phyloP scores from a whole-genome alignment of 2,113 vertebrate genomes.

The Climacteris rufus region DNA sequence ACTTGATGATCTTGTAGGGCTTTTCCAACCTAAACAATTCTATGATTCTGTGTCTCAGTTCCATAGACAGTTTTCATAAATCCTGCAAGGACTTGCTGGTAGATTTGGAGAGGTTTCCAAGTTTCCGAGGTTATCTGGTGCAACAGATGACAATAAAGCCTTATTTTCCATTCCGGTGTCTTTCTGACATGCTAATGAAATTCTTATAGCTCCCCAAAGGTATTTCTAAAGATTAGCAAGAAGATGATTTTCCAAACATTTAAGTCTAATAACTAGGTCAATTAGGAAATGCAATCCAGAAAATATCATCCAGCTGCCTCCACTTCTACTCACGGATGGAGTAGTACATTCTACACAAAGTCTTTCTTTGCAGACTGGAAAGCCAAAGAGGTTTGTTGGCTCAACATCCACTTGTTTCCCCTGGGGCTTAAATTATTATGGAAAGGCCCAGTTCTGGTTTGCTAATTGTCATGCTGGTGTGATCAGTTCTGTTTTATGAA shows the following conservation, averaged over 20 bases:
- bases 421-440: not conserved
- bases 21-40: not conserved
- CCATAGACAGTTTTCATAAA: accelerated
- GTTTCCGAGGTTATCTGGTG: not conserved
- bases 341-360: not conserved
- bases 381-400: not conserved
- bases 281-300: not conserved
- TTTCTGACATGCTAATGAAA: not conserved
- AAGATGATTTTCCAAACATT: not conserved
- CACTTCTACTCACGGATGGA: not conserved
- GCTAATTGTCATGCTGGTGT: not conserved
- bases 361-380: not conserved
- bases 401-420: not conserved
- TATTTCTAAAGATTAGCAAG: not conserved
- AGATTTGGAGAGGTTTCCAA: not conserved
- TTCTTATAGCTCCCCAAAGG: not conserved
- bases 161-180: not conserved
- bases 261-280: not conserved
- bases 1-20: not conserved
- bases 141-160: not conserved
- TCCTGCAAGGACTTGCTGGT: not conserved
- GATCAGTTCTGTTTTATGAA: not conserved
- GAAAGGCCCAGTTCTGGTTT: not conserved
- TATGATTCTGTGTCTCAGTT: not conserved
- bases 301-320: not conserved